These are phyloP conservation scores for Babylonia areolata DNA, from an alignment of 1,140 invertebrate genomes.

Conservation along the genomic window DNA sequence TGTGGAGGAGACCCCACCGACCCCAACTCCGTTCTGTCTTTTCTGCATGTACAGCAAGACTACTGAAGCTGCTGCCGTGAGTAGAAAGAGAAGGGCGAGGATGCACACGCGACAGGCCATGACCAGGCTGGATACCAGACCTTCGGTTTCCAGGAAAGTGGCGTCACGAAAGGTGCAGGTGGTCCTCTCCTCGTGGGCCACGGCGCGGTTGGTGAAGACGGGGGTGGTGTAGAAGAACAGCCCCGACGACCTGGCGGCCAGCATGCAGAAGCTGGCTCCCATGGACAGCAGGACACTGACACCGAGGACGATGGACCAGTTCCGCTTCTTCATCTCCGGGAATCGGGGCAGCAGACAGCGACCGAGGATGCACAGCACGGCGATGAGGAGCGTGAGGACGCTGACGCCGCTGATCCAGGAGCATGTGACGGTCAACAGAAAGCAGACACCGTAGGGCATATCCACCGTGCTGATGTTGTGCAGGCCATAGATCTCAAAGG, in stretches of 20 bases:
- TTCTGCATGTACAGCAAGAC: not conserved
- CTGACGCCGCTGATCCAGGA: not conserved
- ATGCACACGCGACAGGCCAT: not conserved
- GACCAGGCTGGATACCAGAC: not conserved
- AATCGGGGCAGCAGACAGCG: not conserved
- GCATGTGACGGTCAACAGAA: not conserved
- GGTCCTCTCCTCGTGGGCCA: not conserved
- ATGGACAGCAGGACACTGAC: not conserved
- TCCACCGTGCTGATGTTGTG: not conserved
- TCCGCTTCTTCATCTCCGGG: not conserved
- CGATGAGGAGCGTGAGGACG: not conserved
- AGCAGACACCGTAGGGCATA: not conserved
- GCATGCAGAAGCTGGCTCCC: not conserved
- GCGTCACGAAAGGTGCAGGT: not conserved
- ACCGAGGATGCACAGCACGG: not conserved
- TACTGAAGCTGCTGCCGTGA: not conserved
- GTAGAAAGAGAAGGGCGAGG: not conserved
- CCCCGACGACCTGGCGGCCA: not conserved
- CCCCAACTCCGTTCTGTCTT: not conserved
- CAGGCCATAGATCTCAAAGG: not conserved
- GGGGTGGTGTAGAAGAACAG: not conserved
- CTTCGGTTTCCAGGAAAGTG: not conserved
- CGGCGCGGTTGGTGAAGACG: not conserved
- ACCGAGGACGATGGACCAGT: not conserved
- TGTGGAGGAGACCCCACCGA: no score